Base-by-base conservation (phyloP, 2,797 vertebrate species). In the Dicrostonyx torquatus region DNA sequence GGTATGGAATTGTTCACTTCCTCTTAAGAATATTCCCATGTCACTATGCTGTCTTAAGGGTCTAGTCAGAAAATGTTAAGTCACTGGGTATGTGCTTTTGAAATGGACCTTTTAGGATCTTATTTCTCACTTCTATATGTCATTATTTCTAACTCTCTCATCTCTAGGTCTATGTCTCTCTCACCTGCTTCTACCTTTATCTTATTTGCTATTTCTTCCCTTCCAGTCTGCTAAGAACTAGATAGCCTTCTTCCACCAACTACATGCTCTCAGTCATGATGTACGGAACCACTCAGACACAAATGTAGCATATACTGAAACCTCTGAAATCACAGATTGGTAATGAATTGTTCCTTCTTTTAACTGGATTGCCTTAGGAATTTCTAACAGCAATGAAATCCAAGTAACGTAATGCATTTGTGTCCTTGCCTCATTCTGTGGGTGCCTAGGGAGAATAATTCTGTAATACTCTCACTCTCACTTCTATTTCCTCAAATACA, bases 71-170 rank as follows among this genome's bases (percentile, higher is more conserved):
- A 17, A 55, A 34, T 24, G 13, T n/a, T n/a, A 43, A n/a, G 10
- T 14, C 14, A n/a, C 2, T 60, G 12, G 6, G 24, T 6, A 15
- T 0, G n/a, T 31, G 18, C 3, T 31, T 10, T 18, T 62, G 13
- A 72, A 50, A 73, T 85, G 29, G n/a, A 20, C 75, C 14, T 75
- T 60, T 29, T 3, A 60, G 6, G 1, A 14, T n/a, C 14, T 78
- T 43, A 20, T 43, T 43, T 60, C 15, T 64, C 58, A 20, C 14
- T 73, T 40, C 15, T 31, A 26, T 40, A 53, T 7, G 9, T 45
- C 40, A 22, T 62, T 48, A 34, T 66, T 43, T 84, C 60, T 64
- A 11, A 17, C 62, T 64, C 17, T 83, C 29, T 34, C 29, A n/a
- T 64, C 43, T 48, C 43, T 66, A 31, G 60, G 62, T 66, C 10